These are phyloP conservation scores for Octopus bimaculoides DNA, from an alignment of 1,140 invertebrate species.

Conservation along the genomic window DNA sequence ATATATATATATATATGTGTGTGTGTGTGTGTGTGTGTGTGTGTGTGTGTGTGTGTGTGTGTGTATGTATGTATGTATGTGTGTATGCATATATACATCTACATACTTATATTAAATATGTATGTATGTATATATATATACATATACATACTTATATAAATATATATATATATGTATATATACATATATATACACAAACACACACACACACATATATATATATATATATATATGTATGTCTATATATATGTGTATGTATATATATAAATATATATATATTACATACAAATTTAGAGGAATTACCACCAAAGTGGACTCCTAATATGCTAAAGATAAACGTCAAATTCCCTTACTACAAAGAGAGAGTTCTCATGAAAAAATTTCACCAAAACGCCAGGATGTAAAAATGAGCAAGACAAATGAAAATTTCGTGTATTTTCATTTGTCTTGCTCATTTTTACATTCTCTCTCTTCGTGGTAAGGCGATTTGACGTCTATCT, in stretches of 20 bases:
- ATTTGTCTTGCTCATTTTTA: too few species aligned
- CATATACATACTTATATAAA: not conserved
- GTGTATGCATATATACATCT: not conserved
- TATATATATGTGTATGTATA: not conserved
- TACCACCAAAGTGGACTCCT: too few species aligned
- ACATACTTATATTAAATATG: not conserved
- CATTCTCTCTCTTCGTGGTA: too few species aligned
- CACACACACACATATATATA: not conserved
- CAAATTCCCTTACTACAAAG: too few species aligned
- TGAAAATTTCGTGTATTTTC: too few species aligned
- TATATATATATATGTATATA: not conserved
- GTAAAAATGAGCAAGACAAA: too few species aligned
- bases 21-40: not conserved
- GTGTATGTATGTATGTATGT: not conserved
- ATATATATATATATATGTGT: not conserved
- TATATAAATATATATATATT: not conserved
- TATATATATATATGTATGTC: not conserved
- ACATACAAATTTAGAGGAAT: too few species aligned
- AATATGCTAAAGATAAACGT: too few species aligned
- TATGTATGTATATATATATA: not conserved
- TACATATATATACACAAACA: not conserved
- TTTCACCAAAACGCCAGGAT: too few species aligned
- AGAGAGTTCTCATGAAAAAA: too few species aligned
- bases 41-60: not conserved
- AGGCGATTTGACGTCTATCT: too few species aligned